These are phyloP conservation scores for Xylocopa sonorina DNA, from an alignment of 1,140 invertebrate genomes.

Conservation along the genomic window DNA sequence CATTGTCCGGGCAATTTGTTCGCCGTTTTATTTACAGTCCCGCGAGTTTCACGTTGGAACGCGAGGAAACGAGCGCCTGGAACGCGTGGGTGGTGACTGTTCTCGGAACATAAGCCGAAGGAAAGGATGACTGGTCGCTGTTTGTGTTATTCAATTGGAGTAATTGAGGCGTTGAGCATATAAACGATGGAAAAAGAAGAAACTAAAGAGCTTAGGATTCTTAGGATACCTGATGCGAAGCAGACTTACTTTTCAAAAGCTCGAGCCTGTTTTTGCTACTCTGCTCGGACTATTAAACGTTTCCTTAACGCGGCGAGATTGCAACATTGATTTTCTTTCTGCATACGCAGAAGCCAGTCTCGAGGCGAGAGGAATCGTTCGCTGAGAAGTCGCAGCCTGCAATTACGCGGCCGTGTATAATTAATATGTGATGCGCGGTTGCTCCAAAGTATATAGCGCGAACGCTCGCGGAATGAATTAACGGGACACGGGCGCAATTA, in stretches of 20 bases:
- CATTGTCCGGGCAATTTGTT: slow-evolving; percentile 20
- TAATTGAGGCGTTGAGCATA: neutral
- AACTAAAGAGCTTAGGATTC: neutral
- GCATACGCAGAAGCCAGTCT: too few species aligned
- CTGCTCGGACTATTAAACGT: too few species aligned
- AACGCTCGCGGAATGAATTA: neutral
- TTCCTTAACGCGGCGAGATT: too few species aligned
- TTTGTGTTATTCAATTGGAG: neutral
- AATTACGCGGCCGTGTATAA: neutral
- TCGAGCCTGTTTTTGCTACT: too few species aligned
- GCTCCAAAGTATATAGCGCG: neutral
- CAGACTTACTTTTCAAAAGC: too few species aligned
- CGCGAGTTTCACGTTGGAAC: neutral
- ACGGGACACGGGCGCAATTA: slow-evolving; percentile 38
- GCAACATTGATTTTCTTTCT: neutral
- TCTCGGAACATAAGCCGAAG: neutral
- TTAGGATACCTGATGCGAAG: too few species aligned
- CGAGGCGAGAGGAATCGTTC: neutral
- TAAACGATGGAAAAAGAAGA: too few species aligned
- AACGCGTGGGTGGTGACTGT: neutral
- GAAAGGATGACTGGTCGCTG: neutral
- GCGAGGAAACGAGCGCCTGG: neutral
- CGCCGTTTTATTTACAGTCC: neutral
- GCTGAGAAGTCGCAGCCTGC: neutral
- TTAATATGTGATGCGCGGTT: slow-evolving; percentile 4